Percentiles rank a stretch among this genome's conserved stretches.
Conservation (phyloP, 2,113 vertebrate species). For the Uria aalge region DNA sequence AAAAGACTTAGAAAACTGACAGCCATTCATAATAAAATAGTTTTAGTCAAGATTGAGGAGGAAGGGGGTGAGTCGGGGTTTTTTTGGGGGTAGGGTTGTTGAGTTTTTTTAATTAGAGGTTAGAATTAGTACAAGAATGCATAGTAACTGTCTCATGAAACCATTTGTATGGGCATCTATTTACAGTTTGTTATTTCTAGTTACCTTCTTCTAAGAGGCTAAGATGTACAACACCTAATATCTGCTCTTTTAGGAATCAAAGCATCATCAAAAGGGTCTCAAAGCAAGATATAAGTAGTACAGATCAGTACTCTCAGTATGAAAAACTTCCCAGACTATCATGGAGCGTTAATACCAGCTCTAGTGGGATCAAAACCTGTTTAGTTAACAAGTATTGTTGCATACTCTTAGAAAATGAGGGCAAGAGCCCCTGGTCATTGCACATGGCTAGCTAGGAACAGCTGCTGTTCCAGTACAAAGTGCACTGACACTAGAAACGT, state of each 20-base stretch:
- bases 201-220: not conserved
- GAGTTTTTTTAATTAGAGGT: not conserved
- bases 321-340: not conserved
- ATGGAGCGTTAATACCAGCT: not conserved
- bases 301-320: not conserved
- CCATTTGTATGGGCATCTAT: not conserved
- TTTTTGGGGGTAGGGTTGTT: not conserved
- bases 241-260: not conserved
- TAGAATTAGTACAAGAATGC: not conserved
- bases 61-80: not conserved
- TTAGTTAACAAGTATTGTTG: not conserved
- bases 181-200: not conserved
- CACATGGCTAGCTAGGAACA: not conserved
- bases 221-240: not conserved
- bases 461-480: not conserved
- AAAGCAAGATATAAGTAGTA: not conserved
- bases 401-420: not conserved
- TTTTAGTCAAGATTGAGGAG: not conserved
- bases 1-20: not conserved
- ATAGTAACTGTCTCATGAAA: not conserved
- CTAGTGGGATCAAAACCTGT: not conserved
- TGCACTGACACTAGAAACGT: not conserved
- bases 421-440: not conserved
- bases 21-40: not conserved
- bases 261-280: not conserved